Percentiles rank a stretch among this genome's conserved stretches.
phyloP scores from a whole-genome alignment of 2,113 vertebrate genomes.

The Macaca mulatta region DNA sequence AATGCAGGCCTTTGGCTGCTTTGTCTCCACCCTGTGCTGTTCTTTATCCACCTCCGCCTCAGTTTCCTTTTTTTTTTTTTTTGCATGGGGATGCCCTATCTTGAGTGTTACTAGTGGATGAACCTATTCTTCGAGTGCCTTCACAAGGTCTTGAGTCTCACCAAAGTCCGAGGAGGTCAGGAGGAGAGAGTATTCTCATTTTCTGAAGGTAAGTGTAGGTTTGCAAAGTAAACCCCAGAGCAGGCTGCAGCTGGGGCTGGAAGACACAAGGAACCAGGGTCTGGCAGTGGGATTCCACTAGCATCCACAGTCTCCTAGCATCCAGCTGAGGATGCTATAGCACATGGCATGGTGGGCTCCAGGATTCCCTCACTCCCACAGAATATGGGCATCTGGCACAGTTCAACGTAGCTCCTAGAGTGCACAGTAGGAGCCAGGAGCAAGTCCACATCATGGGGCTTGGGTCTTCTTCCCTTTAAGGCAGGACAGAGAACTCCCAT shows the following conservation, averaged over 20 bases:
- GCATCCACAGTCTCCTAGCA: too few species aligned
- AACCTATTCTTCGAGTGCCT: neutral
- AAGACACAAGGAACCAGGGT: neutral
- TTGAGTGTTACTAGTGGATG: neutral
- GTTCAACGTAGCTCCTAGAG: neutral
- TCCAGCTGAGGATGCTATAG: neutral
- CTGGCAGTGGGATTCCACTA: neutral
- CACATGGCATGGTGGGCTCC: neutral
- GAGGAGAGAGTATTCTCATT: neutral
- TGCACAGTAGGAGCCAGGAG: neutral
- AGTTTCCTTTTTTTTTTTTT: neutral
- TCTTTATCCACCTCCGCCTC: neutral
- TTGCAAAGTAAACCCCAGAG: neutral
- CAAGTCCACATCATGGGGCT: neutral
- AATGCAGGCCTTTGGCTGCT: neutral
- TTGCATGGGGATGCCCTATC: neutral
- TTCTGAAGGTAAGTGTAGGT: neutral
- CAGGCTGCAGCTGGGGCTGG: neutral
- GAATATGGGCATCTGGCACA: neutral
- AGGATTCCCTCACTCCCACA: neutral
- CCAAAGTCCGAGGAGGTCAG: neutral
- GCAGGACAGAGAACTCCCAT: neutral
- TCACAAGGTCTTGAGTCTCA: neutral
- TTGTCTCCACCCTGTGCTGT: neutral
- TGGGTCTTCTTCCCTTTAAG: neutral